phyloP scores from a whole-genome alignment of 2,888 invertebrate genomes.

The Xanthia icteritia region DNA sequence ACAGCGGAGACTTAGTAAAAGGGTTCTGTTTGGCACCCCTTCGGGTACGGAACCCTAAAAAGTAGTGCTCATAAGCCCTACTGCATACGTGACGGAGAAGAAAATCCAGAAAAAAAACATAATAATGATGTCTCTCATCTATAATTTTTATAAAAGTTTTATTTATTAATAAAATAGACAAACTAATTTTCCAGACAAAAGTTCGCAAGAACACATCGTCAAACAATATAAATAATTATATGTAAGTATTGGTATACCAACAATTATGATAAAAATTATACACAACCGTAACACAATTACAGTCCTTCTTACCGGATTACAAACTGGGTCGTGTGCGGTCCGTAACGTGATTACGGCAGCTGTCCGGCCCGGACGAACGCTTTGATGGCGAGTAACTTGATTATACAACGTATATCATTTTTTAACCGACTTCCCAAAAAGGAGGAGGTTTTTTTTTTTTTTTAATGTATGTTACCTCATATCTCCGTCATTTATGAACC shows the following conservation, averaged over 20 bases:
- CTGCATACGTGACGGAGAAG: background rate
- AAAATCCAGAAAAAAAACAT: background rate
- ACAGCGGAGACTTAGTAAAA: too few species aligned
- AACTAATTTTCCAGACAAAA: background rate
- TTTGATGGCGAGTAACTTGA: slow-evolving; percentile 38
- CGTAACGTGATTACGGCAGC: slow-evolving; percentile 48
- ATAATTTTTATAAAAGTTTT: background rate
- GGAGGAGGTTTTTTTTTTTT: too few species aligned
- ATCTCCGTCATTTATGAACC: too few species aligned
- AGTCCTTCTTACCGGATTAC: slow-evolving; percentile 30
- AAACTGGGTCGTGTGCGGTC: slow-evolving; percentile 23
- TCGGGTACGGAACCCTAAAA: background rate
- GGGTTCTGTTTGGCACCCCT: too few species aligned
- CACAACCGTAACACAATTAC: slow-evolving; percentile 17
- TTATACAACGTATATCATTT: slow-evolving; percentile 41
- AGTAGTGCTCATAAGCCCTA: background rate
- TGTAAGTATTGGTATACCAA: background rate
- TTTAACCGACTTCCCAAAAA: too few species aligned
- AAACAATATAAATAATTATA: background rate
- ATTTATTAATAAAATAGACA: background rate
- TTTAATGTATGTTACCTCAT: too few species aligned
- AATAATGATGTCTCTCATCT: background rate
- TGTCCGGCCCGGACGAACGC: slow-evolving; percentile 45
- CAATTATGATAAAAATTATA: slow-evolving; percentile 11
- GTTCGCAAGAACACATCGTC: background rate